phyloP scores from a whole-genome alignment of 2,797 vertebrate genomes.

The Pristis pectinata region DNA sequence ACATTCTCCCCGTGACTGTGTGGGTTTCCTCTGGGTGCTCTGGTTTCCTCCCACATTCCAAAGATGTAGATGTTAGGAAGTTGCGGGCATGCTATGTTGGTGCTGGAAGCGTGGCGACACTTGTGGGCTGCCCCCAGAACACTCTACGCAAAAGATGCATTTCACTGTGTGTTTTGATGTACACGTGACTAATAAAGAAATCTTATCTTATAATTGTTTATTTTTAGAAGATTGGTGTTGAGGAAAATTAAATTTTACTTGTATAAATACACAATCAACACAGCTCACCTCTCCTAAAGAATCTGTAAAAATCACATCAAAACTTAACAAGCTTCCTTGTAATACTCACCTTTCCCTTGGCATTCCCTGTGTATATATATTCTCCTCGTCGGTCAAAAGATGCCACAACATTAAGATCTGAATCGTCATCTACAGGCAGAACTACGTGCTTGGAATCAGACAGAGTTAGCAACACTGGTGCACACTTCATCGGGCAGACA shows the following conservation, averaged over 20 bases:
- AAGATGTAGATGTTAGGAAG: too few species aligned
- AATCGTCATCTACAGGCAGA: conserved; percentile 91
- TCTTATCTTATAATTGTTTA: too few species aligned
- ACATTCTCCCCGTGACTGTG: too few species aligned
- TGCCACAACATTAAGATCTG: conserved; percentile 91
- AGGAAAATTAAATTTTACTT: not conserved
- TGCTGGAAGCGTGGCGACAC: too few species aligned
- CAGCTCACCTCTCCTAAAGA: too few species aligned
- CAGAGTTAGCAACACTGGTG: conserved; percentile 84
- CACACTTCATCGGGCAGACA: conserved; percentile 97
- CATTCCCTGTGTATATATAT: conserved; percentile 95
- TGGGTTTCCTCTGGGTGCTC: too few species aligned
- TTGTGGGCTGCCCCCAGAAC: too few species aligned
- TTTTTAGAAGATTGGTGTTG: not conserved
- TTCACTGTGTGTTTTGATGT: too few species aligned
- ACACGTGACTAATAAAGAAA: too few species aligned
- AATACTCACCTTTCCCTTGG: conserved; percentile 87
- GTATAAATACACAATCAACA: not conserved
- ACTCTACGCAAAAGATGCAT: too few species aligned
- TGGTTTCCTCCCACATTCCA: too few species aligned
- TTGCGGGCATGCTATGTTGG: too few species aligned
- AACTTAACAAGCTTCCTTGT: not conserved
- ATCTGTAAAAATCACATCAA: not conserved
- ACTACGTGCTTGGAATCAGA: conserved; percentile 94
- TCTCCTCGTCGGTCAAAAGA: conserved; percentile 90